Percentiles rank a stretch among this genome's conserved stretches.
These are phyloP conservation scores for Macquaria australasica DNA, from an alignment of 2,113 vertebrate genomes.

Conservation along the genomic window DNA sequence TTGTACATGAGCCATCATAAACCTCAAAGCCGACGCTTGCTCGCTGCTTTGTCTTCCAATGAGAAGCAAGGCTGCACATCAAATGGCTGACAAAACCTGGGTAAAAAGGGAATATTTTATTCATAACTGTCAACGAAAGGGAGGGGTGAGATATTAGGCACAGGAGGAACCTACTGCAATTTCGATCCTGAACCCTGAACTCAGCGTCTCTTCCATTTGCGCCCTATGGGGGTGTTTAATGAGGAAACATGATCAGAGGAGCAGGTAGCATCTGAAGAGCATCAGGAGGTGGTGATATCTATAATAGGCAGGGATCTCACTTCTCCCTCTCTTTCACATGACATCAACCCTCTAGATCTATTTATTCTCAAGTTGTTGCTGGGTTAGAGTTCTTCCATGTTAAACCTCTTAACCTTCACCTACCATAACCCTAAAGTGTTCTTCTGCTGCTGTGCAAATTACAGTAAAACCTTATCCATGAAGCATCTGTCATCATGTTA, in stretches of 20 bases:
- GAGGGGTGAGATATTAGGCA: conserved; percentile 38
- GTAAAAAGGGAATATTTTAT: conserved; percentile 73
- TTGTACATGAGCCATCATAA: conserved; percentile 61
- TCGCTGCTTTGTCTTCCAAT: conserved; percentile 69
- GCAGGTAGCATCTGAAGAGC: conserved; percentile 28
- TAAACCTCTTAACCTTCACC: background rate
- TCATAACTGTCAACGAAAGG: conserved; percentile 55
- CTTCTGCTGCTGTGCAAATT: background rate
- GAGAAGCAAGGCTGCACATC: conserved; percentile 55
- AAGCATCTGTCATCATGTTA: background rate
- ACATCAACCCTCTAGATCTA: background rate
- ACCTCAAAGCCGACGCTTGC: conserved; percentile 53
- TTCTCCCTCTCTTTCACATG: background rate
- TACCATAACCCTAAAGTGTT: background rate
- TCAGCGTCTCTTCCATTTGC: background rate
- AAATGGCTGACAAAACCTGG: conserved; percentile 66
- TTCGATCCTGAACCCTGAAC: conserved; percentile 54
- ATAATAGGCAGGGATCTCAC: conserved; percentile 22
- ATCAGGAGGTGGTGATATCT: conserved; percentile 27
- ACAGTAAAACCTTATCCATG: background rate
- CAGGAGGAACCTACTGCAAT: conserved; percentile 36
- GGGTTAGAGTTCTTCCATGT: background rate
- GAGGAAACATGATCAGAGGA: conserved; percentile 48
- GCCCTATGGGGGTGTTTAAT: conserved; percentile 37
- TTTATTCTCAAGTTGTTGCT: conserved; percentile 1